These are phyloP conservation scores for Pristionchus arcanus DNA, from an alignment of 2,888 invertebrate species.

Conservation along the genomic window DNA sequence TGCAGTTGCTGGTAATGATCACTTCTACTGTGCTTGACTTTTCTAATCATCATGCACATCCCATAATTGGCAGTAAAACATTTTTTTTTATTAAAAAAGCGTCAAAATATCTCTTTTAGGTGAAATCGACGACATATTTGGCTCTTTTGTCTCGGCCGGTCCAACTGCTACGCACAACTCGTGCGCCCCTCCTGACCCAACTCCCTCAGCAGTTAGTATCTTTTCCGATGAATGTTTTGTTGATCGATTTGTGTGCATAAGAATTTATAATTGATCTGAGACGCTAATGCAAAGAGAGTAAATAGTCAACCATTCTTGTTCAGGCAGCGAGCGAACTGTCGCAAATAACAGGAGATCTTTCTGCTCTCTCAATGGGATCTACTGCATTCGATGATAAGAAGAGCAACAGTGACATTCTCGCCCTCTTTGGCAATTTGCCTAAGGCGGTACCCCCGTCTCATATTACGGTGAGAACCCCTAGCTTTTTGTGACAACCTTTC, in stretches of 20 bases:
- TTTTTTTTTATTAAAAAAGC: not conserved
- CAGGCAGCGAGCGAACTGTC: not conserved
- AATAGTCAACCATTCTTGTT: not conserved
- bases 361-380: not conserved
- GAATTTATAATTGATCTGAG: no score
- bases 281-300: no score
- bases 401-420: conserved; percentile 68
- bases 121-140: conserved; percentile 74
- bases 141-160: conserved; percentile 71
- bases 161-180: not conserved
- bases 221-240: no score
- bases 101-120: conserved; percentile 31
- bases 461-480: not conserved
- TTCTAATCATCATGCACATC: not conserved
- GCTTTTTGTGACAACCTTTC: not conserved
- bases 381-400: conserved; percentile 59
- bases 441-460: conserved; percentile 21
- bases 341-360: conserved; percentile 15
- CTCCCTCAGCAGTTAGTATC: not conserved
- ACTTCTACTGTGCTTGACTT: not conserved
- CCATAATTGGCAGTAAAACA: not conserved
- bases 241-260: no score
- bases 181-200: not conserved
- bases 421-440: conserved; percentile 64
- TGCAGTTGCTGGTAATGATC: not conserved